Conservation (phyloP, 1,140 invertebrate species). For the Homalodisca vitripennis region DNA sequence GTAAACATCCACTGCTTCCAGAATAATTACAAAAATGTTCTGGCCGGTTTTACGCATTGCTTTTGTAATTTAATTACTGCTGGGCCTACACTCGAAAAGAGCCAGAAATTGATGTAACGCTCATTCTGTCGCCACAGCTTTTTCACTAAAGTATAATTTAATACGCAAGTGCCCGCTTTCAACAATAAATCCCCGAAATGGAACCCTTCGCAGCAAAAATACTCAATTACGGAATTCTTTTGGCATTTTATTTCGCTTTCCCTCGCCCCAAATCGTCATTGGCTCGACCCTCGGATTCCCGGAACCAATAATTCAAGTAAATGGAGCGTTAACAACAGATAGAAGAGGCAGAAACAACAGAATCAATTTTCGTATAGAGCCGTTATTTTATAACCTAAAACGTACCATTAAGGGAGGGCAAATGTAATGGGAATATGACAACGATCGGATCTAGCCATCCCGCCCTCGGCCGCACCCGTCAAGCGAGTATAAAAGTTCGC, state of each 20-base stretch:
- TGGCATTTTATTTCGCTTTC: conserved; percentile 9
- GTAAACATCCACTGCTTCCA: neutral
- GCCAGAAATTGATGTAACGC: too few relatives aligned
- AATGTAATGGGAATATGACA: conserved; percentile 5
- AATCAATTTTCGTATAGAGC: conserved; percentile 19
- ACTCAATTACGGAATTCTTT: conserved; percentile 20
- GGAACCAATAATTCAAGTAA: conserved; percentile 22
- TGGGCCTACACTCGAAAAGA: too few relatives aligned
- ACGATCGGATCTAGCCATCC: too few relatives aligned
- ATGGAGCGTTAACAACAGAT: conserved; percentile 24
- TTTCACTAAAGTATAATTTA: too few relatives aligned
- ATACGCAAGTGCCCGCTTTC: too few relatives aligned
- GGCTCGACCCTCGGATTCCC: neutral
- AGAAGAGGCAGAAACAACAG: conserved; percentile 4
- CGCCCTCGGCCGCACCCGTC: too few relatives aligned
- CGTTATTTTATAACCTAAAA: conserved; percentile 16
- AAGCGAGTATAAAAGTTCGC: too few relatives aligned
- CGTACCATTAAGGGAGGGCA: conserved; percentile 12
- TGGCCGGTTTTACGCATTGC: neutral
- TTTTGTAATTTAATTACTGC: neutral
- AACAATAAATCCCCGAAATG: neutral
- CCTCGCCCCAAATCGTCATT: conserved; percentile 14
- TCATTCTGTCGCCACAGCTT: too few relatives aligned
- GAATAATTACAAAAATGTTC: neutral
- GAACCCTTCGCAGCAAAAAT: neutral